Conservation (phyloP, 2,888 invertebrate genomes). For the Entomobrya multifasciata region DNA sequence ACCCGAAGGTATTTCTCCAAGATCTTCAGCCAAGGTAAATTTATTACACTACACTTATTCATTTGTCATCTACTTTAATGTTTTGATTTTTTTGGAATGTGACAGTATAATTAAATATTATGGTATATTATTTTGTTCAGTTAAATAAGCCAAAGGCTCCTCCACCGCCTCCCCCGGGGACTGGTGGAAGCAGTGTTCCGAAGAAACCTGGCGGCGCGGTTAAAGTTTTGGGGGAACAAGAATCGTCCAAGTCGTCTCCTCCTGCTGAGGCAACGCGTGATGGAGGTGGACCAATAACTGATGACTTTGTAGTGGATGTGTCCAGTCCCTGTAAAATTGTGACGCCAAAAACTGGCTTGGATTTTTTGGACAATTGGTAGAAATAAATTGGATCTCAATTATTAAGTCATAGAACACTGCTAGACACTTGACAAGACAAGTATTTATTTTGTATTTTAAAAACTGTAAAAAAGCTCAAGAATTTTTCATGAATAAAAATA, state of each 20-base stretch:
- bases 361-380: conserved; percentile 79
- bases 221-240: conserved; percentile 25
- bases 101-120: neutral
- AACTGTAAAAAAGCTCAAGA: neutral
- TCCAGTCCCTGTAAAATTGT: conserved; percentile 79
- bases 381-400: neutral
- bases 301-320: conserved; percentile 79
- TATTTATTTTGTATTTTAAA: neutral
- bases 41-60: neutral
- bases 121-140: conserved; percentile 50
- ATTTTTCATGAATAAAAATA: neutral
- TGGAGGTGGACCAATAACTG: too few relatives aligned
- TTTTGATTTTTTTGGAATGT: too few relatives aligned
- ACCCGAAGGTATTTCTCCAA: conserved; percentile 34
- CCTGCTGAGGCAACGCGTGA: too few relatives aligned
- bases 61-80: neutral
- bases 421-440: too few relatives aligned
- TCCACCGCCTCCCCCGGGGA: conserved; percentile 78
- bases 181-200: too few relatives aligned
- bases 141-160: conserved; percentile 78
- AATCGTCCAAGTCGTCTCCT: too few relatives aligned
- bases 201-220: conserved; percentile 72
- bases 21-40: conserved; percentile 64
- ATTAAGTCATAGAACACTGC: neutral
- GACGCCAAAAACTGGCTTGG: conserved; percentile 79